phyloP scores from a whole-genome alignment of 2,113 vertebrate species.

The Psittacula cyanocephala region DNA sequence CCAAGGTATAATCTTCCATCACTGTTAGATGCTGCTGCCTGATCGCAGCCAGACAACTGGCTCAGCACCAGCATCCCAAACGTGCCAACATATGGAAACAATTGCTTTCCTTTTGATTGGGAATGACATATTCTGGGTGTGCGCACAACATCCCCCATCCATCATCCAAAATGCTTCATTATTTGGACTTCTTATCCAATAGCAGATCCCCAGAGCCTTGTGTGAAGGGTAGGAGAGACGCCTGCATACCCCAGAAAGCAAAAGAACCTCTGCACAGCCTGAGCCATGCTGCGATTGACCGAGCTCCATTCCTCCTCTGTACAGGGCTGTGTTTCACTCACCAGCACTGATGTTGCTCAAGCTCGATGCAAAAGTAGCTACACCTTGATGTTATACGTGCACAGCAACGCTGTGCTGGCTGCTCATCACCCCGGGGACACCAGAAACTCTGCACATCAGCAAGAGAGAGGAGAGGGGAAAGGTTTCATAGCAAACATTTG shows the following conservation, averaged over 20 bases:
- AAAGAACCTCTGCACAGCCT: neutral
- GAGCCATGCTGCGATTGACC: neutral
- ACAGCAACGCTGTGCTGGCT: neutral
- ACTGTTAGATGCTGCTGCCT: conserved; percentile 46
- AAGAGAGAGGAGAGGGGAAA: neutral
- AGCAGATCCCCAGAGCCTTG: neutral
- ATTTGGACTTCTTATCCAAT: neutral
- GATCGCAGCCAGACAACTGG: conserved; percentile 61
- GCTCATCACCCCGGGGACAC: neutral
- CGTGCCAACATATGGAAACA: conserved; percentile 61
- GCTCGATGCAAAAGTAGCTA: neutral
- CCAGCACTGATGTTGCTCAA: neutral
- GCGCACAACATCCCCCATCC: conserved; percentile 31
- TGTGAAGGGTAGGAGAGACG: neutral
- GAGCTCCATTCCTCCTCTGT: neutral
- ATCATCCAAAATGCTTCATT: neutral
- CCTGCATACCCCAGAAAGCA: neutral
- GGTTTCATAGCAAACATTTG: neutral
- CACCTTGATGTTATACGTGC: neutral
- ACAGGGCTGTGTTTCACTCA: neutral
- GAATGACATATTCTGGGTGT: conserved; percentile 32
- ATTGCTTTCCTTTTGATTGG: conserved; percentile 46
- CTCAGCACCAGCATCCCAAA: conserved; percentile 19
- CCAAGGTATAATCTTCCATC: conserved; percentile 65
- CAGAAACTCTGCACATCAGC: neutral